Evolutionary conservation across 2,888 invertebrate genomes (phyloP), one percentile per base, ranked within the genome.

Genomic region (Macrophya alboannulata): DNA sequence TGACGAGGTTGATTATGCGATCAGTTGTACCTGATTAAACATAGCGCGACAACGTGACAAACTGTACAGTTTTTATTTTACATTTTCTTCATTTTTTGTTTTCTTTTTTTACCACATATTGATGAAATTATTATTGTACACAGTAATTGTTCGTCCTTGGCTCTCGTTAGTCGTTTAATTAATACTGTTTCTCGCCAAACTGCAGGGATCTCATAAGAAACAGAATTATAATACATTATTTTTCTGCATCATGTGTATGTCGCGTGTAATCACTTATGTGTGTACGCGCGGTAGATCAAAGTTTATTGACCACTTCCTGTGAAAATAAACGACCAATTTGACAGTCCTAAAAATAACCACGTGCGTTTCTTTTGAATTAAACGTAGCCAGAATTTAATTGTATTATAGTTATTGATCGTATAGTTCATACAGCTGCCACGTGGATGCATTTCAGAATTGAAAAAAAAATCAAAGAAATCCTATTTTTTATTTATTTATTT

Each of bases 281-380:
- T 25, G 4, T 12, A 25, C 10, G 62, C 10, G 25, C 25, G 12
- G 25, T 62, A 62, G 25, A 62, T 62, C 25, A 17, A 31, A 40
- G 40, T 40, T 71, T n/a, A 71, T 71, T 71, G 71, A 71, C 37
- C n/a, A 71, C 71, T 71, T 71, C 71, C 71, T 71, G 12, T 25
- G 4, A 25, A 62, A 37, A 71, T 37, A 15, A 71, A 17, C 37
- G 37, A 71, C 31, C 71, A 40, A 71, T 71, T 71, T 40, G 71
- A n/a, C 71, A 40, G 37, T 71, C 40, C 71, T 71, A 71, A 71
- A 71, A 71, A 71, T 71, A 71, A 40, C 37, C 40, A 40, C 25
- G 25, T 37, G n/a, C 10, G 4, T 40, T 40, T 40, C 6, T n/a
- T n/a, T 9, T 40, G 17, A 40, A 37, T 1, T 15, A 71, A 40